phyloP scores from a whole-genome alignment of 2,888 invertebrate genomes.

The Phaedon cochleariae region DNA sequence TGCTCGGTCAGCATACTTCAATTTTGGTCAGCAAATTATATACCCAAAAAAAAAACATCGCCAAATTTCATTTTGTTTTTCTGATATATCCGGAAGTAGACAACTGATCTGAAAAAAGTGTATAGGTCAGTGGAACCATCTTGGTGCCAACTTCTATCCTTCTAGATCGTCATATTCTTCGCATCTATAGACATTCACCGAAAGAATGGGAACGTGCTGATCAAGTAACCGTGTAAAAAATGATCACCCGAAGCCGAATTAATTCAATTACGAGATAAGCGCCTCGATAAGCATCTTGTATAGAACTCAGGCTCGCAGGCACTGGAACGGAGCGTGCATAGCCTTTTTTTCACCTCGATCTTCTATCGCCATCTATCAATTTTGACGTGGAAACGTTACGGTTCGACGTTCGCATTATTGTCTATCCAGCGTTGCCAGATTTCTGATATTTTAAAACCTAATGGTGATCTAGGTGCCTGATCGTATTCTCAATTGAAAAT shows the following conservation, averaged over 20 bases:
- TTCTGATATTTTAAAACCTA: not conserved
- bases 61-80: no score
- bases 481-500: no score
- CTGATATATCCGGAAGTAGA: no score
- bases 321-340: not conserved
- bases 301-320: conserved; percentile 16
- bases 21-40: no score
- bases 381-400: not conserved
- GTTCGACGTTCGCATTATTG: not conserved
- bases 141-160: no score
- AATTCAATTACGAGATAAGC: conserved; percentile 23
- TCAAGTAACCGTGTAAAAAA: not conserved
- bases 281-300: conserved; percentile 15
- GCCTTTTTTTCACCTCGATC: not conserved
- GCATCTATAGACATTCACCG: no score
- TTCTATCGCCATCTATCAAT: not conserved
- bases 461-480: no score
- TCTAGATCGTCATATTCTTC: no score
- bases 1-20: no score
- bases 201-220: not conserved
- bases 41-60: no score
- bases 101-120: no score
- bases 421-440: not conserved
- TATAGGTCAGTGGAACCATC: no score
- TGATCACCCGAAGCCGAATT: conserved; percentile 7